Conservation (phyloP, 2,113 vertebrate genomes). For the Oostethus manadensis region DNA sequence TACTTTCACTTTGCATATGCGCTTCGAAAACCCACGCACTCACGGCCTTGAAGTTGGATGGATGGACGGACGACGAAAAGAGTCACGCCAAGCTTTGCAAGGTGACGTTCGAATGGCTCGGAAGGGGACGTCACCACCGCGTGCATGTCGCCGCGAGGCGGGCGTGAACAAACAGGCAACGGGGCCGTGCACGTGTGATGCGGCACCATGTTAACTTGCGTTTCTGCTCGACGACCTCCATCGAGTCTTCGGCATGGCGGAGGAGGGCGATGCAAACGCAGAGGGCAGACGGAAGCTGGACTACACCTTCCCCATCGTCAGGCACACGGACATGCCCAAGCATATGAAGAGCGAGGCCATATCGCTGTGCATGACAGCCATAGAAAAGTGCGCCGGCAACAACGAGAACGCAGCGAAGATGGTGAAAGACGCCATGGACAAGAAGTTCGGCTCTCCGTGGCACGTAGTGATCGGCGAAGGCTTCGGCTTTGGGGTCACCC, state of each 20-base stretch:
- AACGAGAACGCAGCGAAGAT: not conserved
- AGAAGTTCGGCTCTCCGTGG: constrained; percentile 2
- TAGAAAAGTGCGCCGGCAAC: not conserved
- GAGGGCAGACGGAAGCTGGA: not conserved
- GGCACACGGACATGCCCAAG: constrained; percentile 7
- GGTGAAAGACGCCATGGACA: constrained; percentile 7
- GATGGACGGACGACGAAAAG: too few relatives aligned
- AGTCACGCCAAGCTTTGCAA: too few relatives aligned
- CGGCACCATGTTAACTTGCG: too few relatives aligned
- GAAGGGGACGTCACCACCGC: too few relatives aligned
- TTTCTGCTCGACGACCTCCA: not conserved
- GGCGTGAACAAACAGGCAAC: too few relatives aligned
- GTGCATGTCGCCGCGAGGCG: too few relatives aligned
- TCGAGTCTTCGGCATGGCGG: not conserved
- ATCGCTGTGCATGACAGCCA: not conserved
- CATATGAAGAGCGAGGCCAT: constrained; percentile 4
- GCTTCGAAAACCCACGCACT: too few relatives aligned
- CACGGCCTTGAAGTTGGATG: too few relatives aligned
- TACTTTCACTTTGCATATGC: too few relatives aligned
- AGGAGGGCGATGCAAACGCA: not conserved
- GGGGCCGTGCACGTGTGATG: too few relatives aligned
- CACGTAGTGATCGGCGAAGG: constrained; percentile 3
- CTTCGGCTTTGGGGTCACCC: constrained; percentile 3
- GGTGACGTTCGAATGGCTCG: too few relatives aligned
- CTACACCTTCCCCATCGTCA: not conserved